Base-by-base conservation (phyloP, 2,113 vertebrate species). In the Gasterosteus nipponicus region DNA sequence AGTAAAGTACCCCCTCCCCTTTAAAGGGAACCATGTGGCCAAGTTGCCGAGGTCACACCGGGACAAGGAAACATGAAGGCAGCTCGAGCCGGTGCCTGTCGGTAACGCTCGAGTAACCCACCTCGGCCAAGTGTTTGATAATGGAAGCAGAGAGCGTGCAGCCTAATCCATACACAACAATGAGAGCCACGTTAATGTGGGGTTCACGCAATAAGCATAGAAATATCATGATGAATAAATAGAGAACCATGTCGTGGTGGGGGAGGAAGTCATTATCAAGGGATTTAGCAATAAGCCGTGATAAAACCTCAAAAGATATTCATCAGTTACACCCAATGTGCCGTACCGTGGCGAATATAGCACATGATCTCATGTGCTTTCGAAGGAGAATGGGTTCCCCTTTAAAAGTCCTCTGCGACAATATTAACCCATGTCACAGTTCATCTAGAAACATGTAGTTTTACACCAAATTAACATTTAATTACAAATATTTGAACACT, bases 1-100 rank as follows among this genome's bases (percentile, higher is more conserved):
- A 69, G 49, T 74, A 47, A 73, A 56, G 46, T 22, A 68, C 58
- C 16, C 74, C 41, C 19, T 12, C 74, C 53, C 19, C 68, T 86
- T 80, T 85, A 82, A 86, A 91, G 68, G 74, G 69, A 66, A 80
- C 75, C 82, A 85, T 87, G 87, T 86, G 85, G 80, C 76, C 74
- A 81, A 78, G 77, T 84, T 22, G 35, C 70, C 56, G 83, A 86
- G 92, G 89, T 93, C 92, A 92, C 38, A 56, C 75, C 65, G 85
- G 89, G 91, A 93, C 87, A 91, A 54, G 31, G 56, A 74, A 91
- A 77, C 77, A 82, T 38, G 69, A 83, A 87, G 69, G 67, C 63
- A 74, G 80, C 22, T 49, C 1, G 18, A 81, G 78, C 54, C 73
- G 68, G 81, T 44, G 75, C 47, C 69, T 77, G 79, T 68, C 73